Conservation (phyloP, 2,888 invertebrate genomes). For the Acanthococcus lagerstroemiae region DNA sequence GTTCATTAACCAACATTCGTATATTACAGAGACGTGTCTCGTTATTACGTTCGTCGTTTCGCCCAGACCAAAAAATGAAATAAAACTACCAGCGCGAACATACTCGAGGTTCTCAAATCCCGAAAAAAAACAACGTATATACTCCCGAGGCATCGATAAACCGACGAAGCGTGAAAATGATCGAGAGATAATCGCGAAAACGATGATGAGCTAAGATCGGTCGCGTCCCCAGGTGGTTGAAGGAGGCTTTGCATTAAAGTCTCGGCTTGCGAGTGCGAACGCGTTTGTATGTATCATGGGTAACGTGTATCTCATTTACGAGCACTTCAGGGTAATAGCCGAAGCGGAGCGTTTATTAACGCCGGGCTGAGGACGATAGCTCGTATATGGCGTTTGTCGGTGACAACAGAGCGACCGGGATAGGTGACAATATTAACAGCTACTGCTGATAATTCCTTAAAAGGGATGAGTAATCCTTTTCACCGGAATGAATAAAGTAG, state of each 20-base stretch:
- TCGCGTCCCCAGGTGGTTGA: slow-evolving; percentile 15
- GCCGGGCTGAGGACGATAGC: not conserved
- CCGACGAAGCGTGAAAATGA: slow-evolving; percentile 13
- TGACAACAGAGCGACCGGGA: not conserved
- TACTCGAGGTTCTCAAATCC: too few relatives aligned
- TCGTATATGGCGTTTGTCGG: slow-evolving; percentile 7
- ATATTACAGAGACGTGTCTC: too few relatives aligned
- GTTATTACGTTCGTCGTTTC: too few relatives aligned
- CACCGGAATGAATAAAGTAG: not conserved
- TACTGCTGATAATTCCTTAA: slow-evolving; percentile 26
- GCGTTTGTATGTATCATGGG: not conserved
- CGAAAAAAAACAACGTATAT: too few relatives aligned
- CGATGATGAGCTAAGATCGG: slow-evolving; percentile 11
- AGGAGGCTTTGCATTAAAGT: not conserved
- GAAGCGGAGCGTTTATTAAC: slow-evolving; percentile 19
- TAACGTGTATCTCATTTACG: not conserved
- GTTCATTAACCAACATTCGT: too few relatives aligned
- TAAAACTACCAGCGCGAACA: too few relatives aligned
- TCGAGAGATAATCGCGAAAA: slow-evolving; percentile 16
- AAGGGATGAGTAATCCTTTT: slow-evolving; percentile 27
- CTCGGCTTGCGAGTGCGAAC: not conserved
- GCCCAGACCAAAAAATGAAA: too few relatives aligned
- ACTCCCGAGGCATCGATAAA: not conserved
- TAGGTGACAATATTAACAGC: slow-evolving; percentile 30
- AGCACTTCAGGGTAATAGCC: not conserved